phyloP scores from a whole-genome alignment of 1,140 invertebrate species.

The Micrasema longulum region DNA sequence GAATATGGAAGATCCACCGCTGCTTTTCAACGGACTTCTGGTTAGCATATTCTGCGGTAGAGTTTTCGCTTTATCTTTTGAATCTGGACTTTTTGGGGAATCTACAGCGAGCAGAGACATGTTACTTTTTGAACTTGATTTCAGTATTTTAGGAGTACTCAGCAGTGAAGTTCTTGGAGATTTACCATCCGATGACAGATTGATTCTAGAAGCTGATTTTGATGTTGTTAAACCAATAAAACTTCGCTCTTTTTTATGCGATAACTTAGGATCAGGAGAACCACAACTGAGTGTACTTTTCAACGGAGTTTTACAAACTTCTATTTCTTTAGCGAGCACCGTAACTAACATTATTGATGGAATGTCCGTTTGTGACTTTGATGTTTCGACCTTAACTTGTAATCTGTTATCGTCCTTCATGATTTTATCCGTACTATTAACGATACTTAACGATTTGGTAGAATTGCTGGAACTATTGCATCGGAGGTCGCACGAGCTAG shows the following conservation, averaged over 20 bases:
- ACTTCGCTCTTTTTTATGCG: slow-evolving; percentile 60
- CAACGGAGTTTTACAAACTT: slow-evolving; percentile 48
- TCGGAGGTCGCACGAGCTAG: not conserved
- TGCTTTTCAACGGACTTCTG: slow-evolving; percentile 63
- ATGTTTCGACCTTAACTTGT: slow-evolving; percentile 24
- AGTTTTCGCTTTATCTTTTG: slow-evolving; percentile 71
- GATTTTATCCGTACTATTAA: slow-evolving; percentile 5
- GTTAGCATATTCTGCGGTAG: slow-evolving; percentile 68
- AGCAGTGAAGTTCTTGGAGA: slow-evolving; percentile 30
- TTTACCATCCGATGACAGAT: slow-evolving; percentile 53
- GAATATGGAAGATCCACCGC: slow-evolving; percentile 63
- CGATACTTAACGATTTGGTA: not conserved
- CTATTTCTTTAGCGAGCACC: slow-evolving; percentile 50
- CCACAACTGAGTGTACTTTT: slow-evolving; percentile 47
- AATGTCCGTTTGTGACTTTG: slow-evolving; percentile 39
- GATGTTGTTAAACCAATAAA: slow-evolving; percentile 53
- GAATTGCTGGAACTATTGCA: slow-evolving; percentile 9
- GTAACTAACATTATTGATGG: slow-evolving; percentile 44
- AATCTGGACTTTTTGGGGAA: slow-evolving; percentile 61
- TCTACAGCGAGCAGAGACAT: slow-evolving; percentile 62
- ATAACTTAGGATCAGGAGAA: slow-evolving; percentile 48
- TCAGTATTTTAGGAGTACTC: slow-evolving; percentile 48
- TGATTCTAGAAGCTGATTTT: slow-evolving; percentile 56
- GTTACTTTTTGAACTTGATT: slow-evolving; percentile 63
- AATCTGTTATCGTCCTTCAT: slow-evolving; percentile 13